Percentiles rank a stretch among this genome's conserved stretches.
Evolutionary conservation across 2,888 invertebrate genomes (phyloP).

Genomic region (Drosophila aldrichi): DNA sequence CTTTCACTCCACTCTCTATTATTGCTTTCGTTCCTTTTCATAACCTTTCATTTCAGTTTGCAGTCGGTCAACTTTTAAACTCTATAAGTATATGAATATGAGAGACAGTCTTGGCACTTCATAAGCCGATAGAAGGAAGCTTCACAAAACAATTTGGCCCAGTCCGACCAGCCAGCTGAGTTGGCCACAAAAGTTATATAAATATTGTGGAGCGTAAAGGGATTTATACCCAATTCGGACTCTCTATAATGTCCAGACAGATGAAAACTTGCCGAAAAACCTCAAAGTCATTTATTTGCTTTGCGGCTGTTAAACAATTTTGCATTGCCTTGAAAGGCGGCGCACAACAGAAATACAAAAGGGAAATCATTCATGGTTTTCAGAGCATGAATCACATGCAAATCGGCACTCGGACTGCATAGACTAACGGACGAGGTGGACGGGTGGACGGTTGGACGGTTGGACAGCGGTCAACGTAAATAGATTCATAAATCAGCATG

Average conservation of each 20-base stretch:
- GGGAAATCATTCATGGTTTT: constrained; percentile 81
- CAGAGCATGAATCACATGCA: constrained; percentile 81
- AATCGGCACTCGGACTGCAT: constrained; percentile 54
- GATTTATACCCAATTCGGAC: constrained; percentile 49
- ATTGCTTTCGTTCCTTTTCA: background rate
- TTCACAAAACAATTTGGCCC: constrained; percentile 71
- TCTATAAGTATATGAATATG: constrained; percentile 28
- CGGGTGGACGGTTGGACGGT: background rate
- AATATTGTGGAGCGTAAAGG: constrained; percentile 68
- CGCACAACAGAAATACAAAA: constrained; percentile 40
- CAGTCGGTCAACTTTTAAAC: constrained; percentile 20
- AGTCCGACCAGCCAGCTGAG: constrained; percentile 49
- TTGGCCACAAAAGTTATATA: constrained; percentile 58
- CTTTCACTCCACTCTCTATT: constrained; percentile 14
- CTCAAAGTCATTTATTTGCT: constrained; percentile 73
- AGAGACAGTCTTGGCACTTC: constrained; percentile 19
- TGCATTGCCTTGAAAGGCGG: constrained; percentile 48
- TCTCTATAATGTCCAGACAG: constrained; percentile 23
- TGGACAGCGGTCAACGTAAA: constrained; percentile 65
- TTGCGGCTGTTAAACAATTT: constrained; percentile 43
- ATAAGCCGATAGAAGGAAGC: constrained; percentile 34
- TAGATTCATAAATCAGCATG: constrained; percentile 80
- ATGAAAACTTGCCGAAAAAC: constrained; percentile 36
- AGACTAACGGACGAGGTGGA: background rate
- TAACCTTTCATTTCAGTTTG: constrained; percentile 52